Evolutionary conservation across 2,113 vertebrate species (phyloP).

Genomic region (Aramus guarauna): DNA sequence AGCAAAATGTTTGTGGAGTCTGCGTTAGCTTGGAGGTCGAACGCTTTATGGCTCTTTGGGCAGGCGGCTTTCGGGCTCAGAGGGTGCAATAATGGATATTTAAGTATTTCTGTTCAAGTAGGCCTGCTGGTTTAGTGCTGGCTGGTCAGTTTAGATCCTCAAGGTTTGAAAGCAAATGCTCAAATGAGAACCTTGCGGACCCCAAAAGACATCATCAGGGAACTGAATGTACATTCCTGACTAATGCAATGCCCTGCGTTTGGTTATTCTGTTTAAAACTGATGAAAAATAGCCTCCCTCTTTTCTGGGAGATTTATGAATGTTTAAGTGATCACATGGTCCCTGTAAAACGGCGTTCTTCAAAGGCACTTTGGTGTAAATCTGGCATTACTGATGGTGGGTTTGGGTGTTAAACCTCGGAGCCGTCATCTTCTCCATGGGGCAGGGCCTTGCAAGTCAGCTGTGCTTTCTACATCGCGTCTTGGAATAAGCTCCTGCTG

Average conservation of each 20-base stretch:
- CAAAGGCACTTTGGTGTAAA: background rate
- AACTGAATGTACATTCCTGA: background rate
- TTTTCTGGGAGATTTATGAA: background rate
- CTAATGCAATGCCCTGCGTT: background rate
- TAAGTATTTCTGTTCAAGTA: background rate
- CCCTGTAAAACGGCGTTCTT: background rate
- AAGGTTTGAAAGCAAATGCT: background rate
- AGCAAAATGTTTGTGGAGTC: accelerated
- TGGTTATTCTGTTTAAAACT: background rate
- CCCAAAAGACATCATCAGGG: background rate
- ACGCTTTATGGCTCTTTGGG: background rate
- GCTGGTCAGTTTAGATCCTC: background rate
- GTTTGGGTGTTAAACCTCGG: background rate
- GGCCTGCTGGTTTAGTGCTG: background rate
- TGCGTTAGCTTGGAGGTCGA: background rate
- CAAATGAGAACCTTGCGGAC: background rate
- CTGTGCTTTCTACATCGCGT: background rate
- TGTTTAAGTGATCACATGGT: accelerated
- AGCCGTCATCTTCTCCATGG: accelerated
- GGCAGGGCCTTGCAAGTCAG: background rate
- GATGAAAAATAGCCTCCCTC: background rate
- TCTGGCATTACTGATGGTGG: background rate
- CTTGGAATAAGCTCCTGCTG: background rate
- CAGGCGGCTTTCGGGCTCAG: background rate
- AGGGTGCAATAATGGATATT: background rate